Base-by-base conservation (phyloP, 2,888 invertebrate species). In the Liodrosophila aerea region DNA sequence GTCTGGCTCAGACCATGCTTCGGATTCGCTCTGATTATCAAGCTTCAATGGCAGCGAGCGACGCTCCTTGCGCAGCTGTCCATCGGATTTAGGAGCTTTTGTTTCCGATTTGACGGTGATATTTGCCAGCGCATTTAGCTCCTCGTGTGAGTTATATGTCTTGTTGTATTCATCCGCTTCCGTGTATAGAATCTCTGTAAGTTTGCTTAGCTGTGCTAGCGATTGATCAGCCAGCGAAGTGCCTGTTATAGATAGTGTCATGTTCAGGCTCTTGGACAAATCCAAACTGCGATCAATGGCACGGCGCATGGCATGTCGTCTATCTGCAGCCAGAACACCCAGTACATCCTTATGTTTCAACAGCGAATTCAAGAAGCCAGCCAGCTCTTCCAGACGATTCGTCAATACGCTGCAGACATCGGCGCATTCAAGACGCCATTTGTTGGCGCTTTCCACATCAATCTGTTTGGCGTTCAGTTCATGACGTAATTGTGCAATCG, bases 1-100 rank as follows among this genome's bases (percentile, higher is more conserved):
- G 86, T 96, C 96, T 0, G 96, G 96, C 86, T 96, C 96, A 0
- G 96, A 96, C 94, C 96, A 96, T 29, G 95, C 93, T 87, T 97
- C 96, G 0, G 96, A 95, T 86, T 96, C 96, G 1, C 93, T 90
- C 44, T 90, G 87, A 61, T 87, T 87, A 53, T 86, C 87, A 11
- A 77, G 45, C 15, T 76, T 65, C 11, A 83, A 41, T 1, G 89
- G 88, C 45, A 89, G 46, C 5, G 89, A 89, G 7, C 89, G 88
- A 1, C 89, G 85, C 37, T 90, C 89, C 30, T 88, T 88, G 18
- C 87, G 87, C 13, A 30, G 13, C 8, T 71, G 74, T 5, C 51
- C 68, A n/a, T 87, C 86, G 0, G 70, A 63, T 45, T 87, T 89
- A 0, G 87, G 65, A 0, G 80, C 83, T 53, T 85, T 88, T 31